Evolutionary conservation across 2,888 invertebrate genomes (phyloP).

Genomic region (Diachrysia chrysitis): DNA sequence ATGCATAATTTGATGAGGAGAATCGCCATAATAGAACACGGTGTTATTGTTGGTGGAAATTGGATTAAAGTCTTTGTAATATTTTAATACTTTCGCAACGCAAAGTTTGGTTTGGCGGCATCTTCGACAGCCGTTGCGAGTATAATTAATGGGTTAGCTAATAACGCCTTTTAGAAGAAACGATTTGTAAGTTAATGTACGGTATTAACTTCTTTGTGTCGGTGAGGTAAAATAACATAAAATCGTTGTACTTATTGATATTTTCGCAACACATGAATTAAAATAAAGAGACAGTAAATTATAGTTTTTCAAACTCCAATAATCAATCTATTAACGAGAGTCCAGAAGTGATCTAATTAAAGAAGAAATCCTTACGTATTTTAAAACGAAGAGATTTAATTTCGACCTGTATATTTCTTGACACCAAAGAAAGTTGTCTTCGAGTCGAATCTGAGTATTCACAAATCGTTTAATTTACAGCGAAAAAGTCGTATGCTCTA

Average conservation of each 20-base stretch:
- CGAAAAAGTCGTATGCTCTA: constrained; percentile 59
- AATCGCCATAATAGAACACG: constrained; percentile 36
- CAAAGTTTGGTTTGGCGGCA: constrained; percentile 74
- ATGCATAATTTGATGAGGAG: constrained; percentile 48
- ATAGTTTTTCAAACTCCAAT: too few relatives aligned
- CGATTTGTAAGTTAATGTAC: constrained; percentile 52
- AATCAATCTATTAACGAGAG: too few relatives aligned
- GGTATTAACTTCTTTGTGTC: constrained; percentile 34
- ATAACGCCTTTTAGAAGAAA: constrained; percentile 62
- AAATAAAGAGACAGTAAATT: too few relatives aligned
- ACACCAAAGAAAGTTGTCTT: too few relatives aligned
- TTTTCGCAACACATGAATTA: too few relatives aligned
- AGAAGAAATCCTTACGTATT: too few relatives aligned
- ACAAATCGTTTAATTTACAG: neutral
- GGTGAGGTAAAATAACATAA: neutral
- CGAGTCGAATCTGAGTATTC: neutral
- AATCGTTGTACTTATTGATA: neutral
- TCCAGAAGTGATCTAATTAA: too few relatives aligned
- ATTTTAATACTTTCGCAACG: constrained; percentile 65
- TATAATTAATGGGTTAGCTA: constrained; percentile 81
- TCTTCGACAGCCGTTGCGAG: constrained; percentile 83
- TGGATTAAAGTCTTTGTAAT: constrained; percentile 59
- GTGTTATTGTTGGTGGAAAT: constrained; percentile 54
- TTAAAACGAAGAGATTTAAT: too few relatives aligned
- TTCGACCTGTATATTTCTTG: too few relatives aligned